phyloP scores from a whole-genome alignment of 2,888 invertebrate genomes.

The Crematogaster levior region DNA sequence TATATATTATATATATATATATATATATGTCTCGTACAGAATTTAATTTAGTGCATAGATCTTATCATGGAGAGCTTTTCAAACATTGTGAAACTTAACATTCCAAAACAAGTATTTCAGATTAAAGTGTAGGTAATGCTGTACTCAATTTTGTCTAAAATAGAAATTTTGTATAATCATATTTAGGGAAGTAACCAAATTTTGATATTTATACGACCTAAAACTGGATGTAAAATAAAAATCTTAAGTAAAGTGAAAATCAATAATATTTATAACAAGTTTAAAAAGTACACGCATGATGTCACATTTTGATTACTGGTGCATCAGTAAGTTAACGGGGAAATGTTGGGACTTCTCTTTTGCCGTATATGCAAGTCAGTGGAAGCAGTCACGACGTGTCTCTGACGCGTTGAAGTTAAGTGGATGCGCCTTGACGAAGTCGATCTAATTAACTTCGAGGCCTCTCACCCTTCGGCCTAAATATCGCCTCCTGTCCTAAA shows the following conservation, averaged over 20 bases:
- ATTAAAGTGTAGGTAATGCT: background rate
- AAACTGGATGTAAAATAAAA: background rate
- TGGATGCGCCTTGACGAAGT: constrained; percentile 74
- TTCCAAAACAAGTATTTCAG: background rate
- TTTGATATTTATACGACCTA: background rate
- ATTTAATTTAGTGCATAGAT: background rate
- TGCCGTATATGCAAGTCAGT: constrained; percentile 12
- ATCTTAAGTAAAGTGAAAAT: background rate
- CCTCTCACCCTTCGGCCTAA: constrained; percentile 67
- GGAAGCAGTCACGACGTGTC: constrained; percentile 45
- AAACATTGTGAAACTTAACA: no score
- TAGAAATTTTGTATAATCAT: background rate
- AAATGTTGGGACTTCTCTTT: constrained; percentile 2
- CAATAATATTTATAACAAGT: background rate
- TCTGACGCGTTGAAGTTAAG: constrained; percentile 62
- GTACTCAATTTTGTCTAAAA: background rate
- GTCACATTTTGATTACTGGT: background rate
- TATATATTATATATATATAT: no score
- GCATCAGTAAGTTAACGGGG: background rate
- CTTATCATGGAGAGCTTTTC: background rate
- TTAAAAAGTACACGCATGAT: background rate
- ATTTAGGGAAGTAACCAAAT: background rate
- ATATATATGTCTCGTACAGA: no score
- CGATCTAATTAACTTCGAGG: constrained; percentile 77
- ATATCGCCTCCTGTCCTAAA: constrained; percentile 70